Conservation (phyloP, 2,888 invertebrate genomes). For the Leptinotarsa tumamoca region DNA sequence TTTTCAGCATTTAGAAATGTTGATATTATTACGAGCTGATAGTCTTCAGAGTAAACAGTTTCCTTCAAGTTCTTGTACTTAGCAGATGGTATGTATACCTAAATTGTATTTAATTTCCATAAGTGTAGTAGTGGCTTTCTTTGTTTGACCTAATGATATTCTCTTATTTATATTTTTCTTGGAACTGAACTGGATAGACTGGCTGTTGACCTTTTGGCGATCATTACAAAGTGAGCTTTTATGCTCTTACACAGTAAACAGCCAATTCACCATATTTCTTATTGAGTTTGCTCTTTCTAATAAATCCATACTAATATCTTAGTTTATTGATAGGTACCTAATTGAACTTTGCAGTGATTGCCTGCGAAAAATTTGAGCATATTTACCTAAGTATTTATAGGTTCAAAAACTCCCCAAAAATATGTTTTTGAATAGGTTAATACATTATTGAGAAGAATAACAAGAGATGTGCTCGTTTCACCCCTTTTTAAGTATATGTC, state of each 20-base stretch:
- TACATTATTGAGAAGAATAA: not conserved
- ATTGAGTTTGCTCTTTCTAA: not conserved
- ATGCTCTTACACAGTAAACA: constrained; percentile 34
- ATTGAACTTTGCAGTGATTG: too few species aligned
- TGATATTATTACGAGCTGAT: not conserved
- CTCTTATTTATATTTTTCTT: constrained; percentile 14
- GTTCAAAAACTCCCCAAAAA: too few species aligned
- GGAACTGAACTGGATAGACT: constrained; percentile 28
- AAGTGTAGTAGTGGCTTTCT: not conserved
- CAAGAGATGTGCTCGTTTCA: too few species aligned
- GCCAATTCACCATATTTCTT: constrained; percentile 34
- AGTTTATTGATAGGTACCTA: not conserved
- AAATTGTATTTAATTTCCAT: not conserved
- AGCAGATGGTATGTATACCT: not conserved
- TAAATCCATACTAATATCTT: not conserved
- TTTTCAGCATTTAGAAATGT: not conserved
- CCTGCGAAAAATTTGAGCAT: too few species aligned
- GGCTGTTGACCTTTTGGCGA: constrained; percentile 42
- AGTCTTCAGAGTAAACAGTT: not conserved
- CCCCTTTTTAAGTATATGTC: too few species aligned
- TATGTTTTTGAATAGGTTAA: not conserved
- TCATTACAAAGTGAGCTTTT: constrained; percentile 34
- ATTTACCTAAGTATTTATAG: too few species aligned
- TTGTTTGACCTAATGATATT: constrained; percentile 1
- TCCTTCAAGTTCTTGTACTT: not conserved